Conservation (phyloP, 1,140 invertebrate species). For the Brachionus koreanus region DNA sequence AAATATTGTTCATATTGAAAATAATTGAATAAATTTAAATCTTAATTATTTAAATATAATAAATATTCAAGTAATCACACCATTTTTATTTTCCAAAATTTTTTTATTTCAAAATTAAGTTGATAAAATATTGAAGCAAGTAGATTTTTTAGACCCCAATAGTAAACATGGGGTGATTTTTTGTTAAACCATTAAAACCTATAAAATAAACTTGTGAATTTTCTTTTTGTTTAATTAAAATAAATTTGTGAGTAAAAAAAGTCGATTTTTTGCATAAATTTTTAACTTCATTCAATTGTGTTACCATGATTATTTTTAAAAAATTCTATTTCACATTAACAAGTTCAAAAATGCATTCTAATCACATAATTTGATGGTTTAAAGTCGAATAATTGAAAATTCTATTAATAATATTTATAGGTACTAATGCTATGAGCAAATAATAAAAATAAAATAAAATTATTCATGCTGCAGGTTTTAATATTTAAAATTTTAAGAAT, state of each 20-base stretch:
- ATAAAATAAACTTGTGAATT: neutral
- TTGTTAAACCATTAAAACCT: neutral
- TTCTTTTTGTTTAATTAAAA: neutral
- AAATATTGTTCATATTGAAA: conserved; percentile 16
- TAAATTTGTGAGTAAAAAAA: neutral
- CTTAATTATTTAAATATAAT: neutral
- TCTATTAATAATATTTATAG: no score
- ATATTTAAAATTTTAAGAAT: no score
- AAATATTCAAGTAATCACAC: neutral
- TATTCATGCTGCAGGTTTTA: no score
- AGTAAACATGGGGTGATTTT: neutral
- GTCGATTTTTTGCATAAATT: no score
- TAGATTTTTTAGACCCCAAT: neutral
- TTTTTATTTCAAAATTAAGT: neutral
- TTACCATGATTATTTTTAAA: no score
- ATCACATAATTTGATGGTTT: no score
- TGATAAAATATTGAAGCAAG: neutral
- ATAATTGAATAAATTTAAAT: neutral
- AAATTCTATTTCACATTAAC: no score
- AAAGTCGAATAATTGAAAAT: no score
- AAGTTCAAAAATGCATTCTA: no score
- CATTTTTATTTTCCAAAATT: neutral
- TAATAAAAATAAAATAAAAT: no score
- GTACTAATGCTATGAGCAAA: no score
- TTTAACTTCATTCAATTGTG: no score